Percentiles rank a stretch among this genome's conserved stretches.
phyloP scores from a whole-genome alignment of 2,113 vertebrate genomes.

The Gopherus evgoodei region DNA sequence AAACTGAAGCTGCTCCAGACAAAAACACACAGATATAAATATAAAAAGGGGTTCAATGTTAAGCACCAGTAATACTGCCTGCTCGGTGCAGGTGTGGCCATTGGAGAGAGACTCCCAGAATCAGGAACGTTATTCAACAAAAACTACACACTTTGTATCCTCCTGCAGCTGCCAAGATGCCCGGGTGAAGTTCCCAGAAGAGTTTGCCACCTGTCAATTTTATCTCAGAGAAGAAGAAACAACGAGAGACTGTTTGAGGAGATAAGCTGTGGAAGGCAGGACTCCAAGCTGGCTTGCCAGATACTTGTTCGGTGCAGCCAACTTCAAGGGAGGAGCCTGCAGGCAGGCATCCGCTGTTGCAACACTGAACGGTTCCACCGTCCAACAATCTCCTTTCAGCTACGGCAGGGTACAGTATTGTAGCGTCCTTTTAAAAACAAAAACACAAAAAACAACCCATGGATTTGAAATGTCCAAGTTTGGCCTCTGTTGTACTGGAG shows the following conservation, averaged over 20 bases:
- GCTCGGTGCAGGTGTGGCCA: constrained; percentile 60
- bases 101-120: constrained; percentile 43
- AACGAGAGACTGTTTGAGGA: constrained; percentile 47
- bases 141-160: constrained; percentile 31
- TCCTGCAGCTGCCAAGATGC: constrained; percentile 63
- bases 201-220: constrained; percentile 56
- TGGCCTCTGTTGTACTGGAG: constrained; percentile 77
- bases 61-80: constrained; percentile 82
- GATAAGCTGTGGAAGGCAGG: constrained; percentile 40
- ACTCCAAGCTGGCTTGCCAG: constrained; percentile 49
- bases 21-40: constrained; percentile 62
- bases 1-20: constrained; percentile 69
- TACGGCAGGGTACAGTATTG: constrained; percentile 71
- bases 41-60: constrained; percentile 72
- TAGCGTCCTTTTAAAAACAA: constrained; percentile 70
- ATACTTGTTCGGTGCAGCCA: constrained; percentile 19
- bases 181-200: constrained; percentile 37
- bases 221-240: constrained; percentile 57
- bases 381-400: constrained; percentile 67
- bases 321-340: constrained; percentile 57
- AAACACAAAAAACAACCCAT: constrained; percentile 49
- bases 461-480: constrained; percentile 73
- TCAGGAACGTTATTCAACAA: constrained; percentile 53
- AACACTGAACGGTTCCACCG: constrained; percentile 56
- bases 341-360: constrained; percentile 57